phyloP scores from a whole-genome alignment of 2,888 invertebrate genomes.

The Drosophila rellima region DNA sequence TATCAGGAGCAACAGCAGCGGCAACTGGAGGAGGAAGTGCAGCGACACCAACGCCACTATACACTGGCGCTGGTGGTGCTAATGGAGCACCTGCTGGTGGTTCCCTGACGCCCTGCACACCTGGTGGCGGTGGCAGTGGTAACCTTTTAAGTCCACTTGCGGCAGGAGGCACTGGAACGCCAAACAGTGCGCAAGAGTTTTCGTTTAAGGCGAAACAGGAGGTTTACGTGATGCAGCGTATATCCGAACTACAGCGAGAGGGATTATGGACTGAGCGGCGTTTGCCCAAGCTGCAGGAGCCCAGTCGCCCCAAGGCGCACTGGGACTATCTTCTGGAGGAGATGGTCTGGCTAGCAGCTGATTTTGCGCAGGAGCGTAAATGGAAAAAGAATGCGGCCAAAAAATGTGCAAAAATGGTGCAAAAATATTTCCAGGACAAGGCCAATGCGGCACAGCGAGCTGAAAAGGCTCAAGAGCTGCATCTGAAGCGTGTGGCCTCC shows the following conservation, averaged over 20 bases:
- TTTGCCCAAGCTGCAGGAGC: slow-evolving; percentile 96
- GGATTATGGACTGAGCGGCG: slow-evolving; percentile 97
- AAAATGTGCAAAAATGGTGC: slow-evolving; percentile 95
- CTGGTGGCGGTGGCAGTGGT: slow-evolving; percentile 51
- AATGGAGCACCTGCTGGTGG: slow-evolving; percentile 39
- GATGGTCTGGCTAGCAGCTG: slow-evolving; percentile 99
- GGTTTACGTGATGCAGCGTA: slow-evolving; percentile 96
- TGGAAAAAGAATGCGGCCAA: slow-evolving; percentile 98
- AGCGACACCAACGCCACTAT: slow-evolving; percentile 47
- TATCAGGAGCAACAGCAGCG: slow-evolving; percentile 26
- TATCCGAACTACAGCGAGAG: slow-evolving; percentile 95
- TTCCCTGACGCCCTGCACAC: slow-evolving; percentile 59
- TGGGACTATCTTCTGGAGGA: slow-evolving; percentile 99
- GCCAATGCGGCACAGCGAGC: slow-evolving; percentile 95
- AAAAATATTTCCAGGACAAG: slow-evolving; percentile 96
- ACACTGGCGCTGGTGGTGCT: slow-evolving; percentile 41
- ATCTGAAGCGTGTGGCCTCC: slow-evolving; percentile 94
- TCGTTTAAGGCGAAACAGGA: slow-evolving; percentile 95
- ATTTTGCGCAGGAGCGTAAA: slow-evolving; percentile 98
- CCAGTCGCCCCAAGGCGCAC: slow-evolving; percentile 95
- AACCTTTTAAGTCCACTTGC: slow-evolving; percentile 71
- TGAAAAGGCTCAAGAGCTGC: slow-evolving; percentile 95
- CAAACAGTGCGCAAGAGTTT: slow-evolving; percentile 87
- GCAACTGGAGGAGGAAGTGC: slow-evolving; percentile 19
- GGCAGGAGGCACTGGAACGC: slow-evolving; percentile 63